Evolutionary conservation across 2,113 vertebrate species (phyloP), one percentile per base, ranked within the genome.

Genomic region (Apodemus speciosus): DNA sequence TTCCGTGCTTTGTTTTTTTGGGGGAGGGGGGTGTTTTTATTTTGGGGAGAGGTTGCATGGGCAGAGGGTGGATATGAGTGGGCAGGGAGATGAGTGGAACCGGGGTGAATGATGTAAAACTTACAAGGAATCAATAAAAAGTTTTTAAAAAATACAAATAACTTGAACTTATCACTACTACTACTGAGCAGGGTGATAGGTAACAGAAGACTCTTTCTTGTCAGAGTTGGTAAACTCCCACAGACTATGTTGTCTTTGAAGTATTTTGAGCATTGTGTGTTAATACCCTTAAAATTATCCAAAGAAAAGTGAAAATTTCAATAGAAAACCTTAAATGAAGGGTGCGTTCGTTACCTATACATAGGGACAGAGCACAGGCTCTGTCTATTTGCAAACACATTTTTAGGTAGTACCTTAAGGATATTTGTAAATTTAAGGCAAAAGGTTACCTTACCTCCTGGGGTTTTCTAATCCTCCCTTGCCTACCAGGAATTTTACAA

Each of bases 391-490:
- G 62, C 51, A 90, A 76, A 87, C 56, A 91, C 64, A 92, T n/a
- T 87, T 92, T 81, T 83, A 69, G 30, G 83, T 58, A 84, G 16
- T 93, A 32, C n/a, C 46, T 81, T 71, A 86, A 72, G 58, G 51
- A 80, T 88, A 0, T 81, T 77, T 96, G 18, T 9, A 79, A 79
- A 93, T 69, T 60, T 49, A 90, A 75, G 20, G 62, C 91, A 85
- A 23, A 86, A 88, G 81, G 32, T 90, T 94, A 79, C 49, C 58
- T 92, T 94, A 92, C 79, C n/a, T 88, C n/a, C 72, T 92, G 51
- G 14, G 66, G 68, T 85, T 95, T 77, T 96, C 81, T 94, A 51
- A 23, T 93, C 49, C 89, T 94, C 58, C 93, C 89, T 96, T 91
- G 71, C 40, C 84, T 90, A 87, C 62, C 71, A 84, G 79, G 56